Base-by-base conservation (phyloP, 2,797 vertebrate genomes). In the Acipenser oxyrinchus region DNA sequence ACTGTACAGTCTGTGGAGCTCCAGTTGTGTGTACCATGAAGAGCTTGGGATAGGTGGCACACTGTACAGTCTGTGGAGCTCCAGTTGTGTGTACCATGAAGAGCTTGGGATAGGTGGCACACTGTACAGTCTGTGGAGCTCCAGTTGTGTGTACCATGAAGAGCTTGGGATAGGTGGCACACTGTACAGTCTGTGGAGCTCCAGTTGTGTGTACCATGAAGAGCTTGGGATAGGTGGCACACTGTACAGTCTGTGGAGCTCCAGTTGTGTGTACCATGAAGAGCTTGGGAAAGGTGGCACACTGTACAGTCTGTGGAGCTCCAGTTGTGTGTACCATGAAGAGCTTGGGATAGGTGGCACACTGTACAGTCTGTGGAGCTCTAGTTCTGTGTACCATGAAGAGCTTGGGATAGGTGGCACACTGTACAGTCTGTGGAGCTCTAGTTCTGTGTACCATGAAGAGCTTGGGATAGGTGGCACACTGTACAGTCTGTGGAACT, bases 181-280 rank as follows among this genome's bases (percentile, higher is more conserved):
- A 57, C 55, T 11, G 55, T 6, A n/a, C 11, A 12, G 15, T 1
- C 13, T 49, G 8, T 7, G 18, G 12, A n/a, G 12, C 7, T 18
- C 13, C 13, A 8, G 10, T 65, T 11, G 10, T 64, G 13, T 52
- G 15, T 53, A 51, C n/a, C n/a, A n/a, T 23, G 23, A 23, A 23
- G 23, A 23, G 23, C 23, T 3, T 23, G n/a, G 23, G 1, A 52
- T 18, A 37, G 64, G 12, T 37, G 48, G 69, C 74, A 68, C 71
- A 82, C 79, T 77, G 77, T 75, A 73, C 78, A 59, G 70, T 77
- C 75, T 78, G 8, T 7, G 18, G n/a, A n/a, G 48, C 7, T 23
- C 13, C 13, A 9, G 10, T 65, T 11, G 8, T 64, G 13, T 53
- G 8, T 55, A 1, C n/a, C n/a, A n/a, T 23, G 23, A 23, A 23